A percentile compares a stretch with the other conserved stretches of the same genome.
phyloP scores from a whole-genome alignment of 1,140 invertebrate genomes.

The Prorops nasuta region DNA sequence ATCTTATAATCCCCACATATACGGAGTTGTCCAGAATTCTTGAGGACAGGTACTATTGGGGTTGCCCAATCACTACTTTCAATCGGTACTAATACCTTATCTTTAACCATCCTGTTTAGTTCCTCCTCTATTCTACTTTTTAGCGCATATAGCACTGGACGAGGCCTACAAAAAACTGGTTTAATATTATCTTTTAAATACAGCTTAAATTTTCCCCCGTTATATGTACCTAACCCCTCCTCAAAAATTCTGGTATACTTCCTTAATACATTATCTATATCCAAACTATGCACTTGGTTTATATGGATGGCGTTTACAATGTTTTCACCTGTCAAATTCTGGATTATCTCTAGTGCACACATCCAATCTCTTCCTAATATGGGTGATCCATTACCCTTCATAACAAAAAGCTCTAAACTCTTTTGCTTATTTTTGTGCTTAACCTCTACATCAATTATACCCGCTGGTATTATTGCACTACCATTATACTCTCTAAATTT shows the following conservation, averaged over 20 bases:
- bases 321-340: neutral
- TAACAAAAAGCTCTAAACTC: constrained; percentile 4
- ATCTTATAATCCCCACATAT: neutral
- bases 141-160: neutral
- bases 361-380: neutral
- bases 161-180: neutral
- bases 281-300: neutral
- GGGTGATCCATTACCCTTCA: neutral
- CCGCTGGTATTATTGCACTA: neutral
- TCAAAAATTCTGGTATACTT: neutral
- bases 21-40: neutral
- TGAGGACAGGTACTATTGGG: neutral
- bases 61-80: neutral
- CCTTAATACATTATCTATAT: neutral
- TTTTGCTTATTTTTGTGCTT: neutral
- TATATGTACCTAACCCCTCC: constrained; percentile 6
- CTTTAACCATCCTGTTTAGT: neutral
- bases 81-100: neutral
- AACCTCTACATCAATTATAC: neutral
- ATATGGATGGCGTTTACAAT: neutral
- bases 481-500: neutral
- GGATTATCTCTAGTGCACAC: neutral
- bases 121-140: neutral
- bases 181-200: constrained; percentile 5
- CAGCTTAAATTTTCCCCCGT: neutral